Percentiles rank a stretch among this genome's conserved stretches.
Evolutionary conservation across 2,888 invertebrate species (phyloP).

Genomic region (Serrognathus titanus): DNA sequence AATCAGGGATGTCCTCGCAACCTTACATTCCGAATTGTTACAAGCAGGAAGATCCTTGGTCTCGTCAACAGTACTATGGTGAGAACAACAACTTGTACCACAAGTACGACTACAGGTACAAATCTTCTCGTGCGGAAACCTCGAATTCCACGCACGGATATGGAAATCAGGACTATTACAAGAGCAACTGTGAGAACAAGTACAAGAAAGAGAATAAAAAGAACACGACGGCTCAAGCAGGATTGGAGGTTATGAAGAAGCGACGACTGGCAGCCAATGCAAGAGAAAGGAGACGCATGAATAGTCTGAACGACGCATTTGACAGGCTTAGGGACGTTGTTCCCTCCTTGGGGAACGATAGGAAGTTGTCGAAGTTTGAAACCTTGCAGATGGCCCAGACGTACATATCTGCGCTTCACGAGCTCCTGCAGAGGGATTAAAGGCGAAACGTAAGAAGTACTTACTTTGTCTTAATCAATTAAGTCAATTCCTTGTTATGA

Average conservation of each 20-base stretch:
- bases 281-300: conserved; percentile 69
- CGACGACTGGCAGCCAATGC: conserved; percentile 69
- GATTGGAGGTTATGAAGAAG: conserved; percentile 51
- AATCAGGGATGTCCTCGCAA: conserved; percentile 46
- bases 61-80: conserved; percentile 37
- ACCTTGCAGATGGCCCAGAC: conserved; percentile 77
- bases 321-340: conserved; percentile 67
- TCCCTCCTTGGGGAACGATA: conserved; percentile 66
- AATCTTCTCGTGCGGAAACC: conserved; percentile 16
- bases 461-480: too few relatives aligned
- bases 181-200: conserved; percentile 24
- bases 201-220: conserved; percentile 23
- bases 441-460: too few relatives aligned
- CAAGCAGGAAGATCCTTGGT: conserved; percentile 29
- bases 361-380: conserved; percentile 72
- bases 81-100: conserved; percentile 43
- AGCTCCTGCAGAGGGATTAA: conserved; percentile 53
- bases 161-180: conserved; percentile 33
- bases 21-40: conserved; percentile 45
- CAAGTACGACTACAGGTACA: conserved; percentile 34
- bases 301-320: conserved; percentile 70
- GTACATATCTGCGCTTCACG: conserved; percentile 66
- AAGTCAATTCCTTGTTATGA: too few relatives aligned
- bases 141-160: conserved; percentile 25
- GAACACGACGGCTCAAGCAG: conserved; percentile 29